phyloP scores from a whole-genome alignment of 1,140 invertebrate genomes.

The Charaxes varanes region DNA sequence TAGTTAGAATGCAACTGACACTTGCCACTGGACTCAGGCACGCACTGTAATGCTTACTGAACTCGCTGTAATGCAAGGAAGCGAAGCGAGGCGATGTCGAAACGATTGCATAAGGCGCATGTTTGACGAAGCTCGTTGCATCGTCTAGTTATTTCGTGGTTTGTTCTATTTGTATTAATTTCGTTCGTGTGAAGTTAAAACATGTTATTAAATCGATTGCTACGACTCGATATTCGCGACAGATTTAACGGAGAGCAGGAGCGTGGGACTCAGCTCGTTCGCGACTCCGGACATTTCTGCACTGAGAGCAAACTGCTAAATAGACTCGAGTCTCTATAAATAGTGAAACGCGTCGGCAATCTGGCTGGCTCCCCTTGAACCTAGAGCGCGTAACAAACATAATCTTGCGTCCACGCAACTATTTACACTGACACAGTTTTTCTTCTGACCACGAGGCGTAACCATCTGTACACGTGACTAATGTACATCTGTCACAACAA shows the following conservation, averaged over 20 bases:
- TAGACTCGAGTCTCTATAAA: conserved; percentile 66
- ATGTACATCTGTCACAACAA: conserved; percentile 29
- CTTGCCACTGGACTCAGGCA: conserved; percentile 22
- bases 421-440: conserved; percentile 67
- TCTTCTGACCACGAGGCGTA: conserved; percentile 53
- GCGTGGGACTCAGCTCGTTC: conserved; percentile 45
- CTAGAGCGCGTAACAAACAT: conserved; percentile 57
- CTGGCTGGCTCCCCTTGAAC: conserved; percentile 70
- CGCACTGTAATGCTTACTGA: conserved; percentile 43
- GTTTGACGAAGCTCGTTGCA: conserved; percentile 44
- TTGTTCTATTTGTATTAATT: conserved; percentile 35
- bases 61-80: conserved; percentile 34
- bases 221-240: conserved; percentile 5
- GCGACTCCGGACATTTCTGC: conserved; percentile 61
- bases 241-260: conserved; percentile 18
- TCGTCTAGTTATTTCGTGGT: conserved; percentile 42
- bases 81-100: conserved; percentile 27
- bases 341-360: conserved; percentile 66
- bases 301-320: conserved; percentile 65
- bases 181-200: not conserved
- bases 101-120: conserved; percentile 54
- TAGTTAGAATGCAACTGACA: conserved; percentile 11
- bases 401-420: conserved; percentile 58
- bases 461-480: conserved; percentile 50
- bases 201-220: conserved; percentile 1